Evolutionary conservation across 2,113 vertebrate species (phyloP).

Genomic region (Pungitius pungitius): DNA sequence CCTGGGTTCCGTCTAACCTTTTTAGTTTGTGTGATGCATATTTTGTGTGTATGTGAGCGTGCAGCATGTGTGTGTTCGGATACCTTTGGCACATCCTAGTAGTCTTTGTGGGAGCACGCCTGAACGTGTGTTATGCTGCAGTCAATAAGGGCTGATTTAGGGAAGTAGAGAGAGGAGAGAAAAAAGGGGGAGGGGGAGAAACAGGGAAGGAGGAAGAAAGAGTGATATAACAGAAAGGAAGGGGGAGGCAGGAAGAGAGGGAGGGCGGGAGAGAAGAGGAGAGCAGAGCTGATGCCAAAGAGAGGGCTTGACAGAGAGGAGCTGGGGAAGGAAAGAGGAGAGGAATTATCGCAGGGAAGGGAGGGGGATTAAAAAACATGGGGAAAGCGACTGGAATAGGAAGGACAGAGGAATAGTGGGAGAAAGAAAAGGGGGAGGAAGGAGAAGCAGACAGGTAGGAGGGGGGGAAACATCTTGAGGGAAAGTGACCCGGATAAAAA

Average conservation of each 20-base stretch:
- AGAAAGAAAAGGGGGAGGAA: slow-evolving; percentile 28
- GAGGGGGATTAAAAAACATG: slow-evolving; percentile 66
- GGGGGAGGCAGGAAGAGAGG: slow-evolving; percentile 25
- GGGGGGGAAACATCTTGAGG: slow-evolving; percentile 6
- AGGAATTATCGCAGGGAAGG: slow-evolving; percentile 58
- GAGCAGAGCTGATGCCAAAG: slow-evolving; percentile 40
- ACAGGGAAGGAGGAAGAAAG: slow-evolving; percentile 13
- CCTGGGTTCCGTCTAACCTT: slow-evolving; percentile 32
- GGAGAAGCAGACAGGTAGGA: slow-evolving; percentile 53
- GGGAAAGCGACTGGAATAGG: slow-evolving; percentile 52
- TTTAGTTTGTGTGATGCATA: slow-evolving; percentile 17
- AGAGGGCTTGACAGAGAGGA: slow-evolving; percentile 49
- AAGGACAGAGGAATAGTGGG: slow-evolving; percentile 56
- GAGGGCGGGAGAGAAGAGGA: slow-evolving; percentile 40
- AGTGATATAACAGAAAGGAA: slow-evolving; percentile 31
- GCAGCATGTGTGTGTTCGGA: slow-evolving; percentile 40
- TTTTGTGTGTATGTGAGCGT: not conserved
- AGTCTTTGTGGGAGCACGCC: slow-evolving; percentile 55
- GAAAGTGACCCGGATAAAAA: slow-evolving; percentile 34
- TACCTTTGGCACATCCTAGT: slow-evolving; percentile 42
- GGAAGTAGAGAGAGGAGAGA: slow-evolving; percentile 5
- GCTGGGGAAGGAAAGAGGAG: slow-evolving; percentile 38
- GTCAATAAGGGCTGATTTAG: slow-evolving; percentile 62
- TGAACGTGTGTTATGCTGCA: slow-evolving; percentile 68
- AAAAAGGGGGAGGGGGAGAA: not conserved